Conservation (phyloP, 2,888 invertebrate species). For the Ctena decussata region DNA sequence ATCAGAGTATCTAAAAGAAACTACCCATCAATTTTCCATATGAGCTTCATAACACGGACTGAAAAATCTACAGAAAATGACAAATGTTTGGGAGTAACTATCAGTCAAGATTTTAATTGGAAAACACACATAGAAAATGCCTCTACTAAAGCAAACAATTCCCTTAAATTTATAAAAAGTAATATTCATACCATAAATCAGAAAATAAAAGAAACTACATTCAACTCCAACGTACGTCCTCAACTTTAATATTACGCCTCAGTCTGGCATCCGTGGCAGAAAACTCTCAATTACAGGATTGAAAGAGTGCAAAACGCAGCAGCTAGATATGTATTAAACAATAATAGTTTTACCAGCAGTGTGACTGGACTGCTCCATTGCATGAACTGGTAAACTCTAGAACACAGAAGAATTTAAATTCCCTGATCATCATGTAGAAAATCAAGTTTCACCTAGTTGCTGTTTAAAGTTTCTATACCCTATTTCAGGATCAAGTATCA, state of each 20-base stretch:
- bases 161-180: slow-evolving; percentile 9
- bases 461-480: too few relatives aligned
- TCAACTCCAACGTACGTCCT: neutral
- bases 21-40: too few relatives aligned
- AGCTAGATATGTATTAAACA: slow-evolving; percentile 4
- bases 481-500: too few relatives aligned
- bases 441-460: too few relatives aligned
- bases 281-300: slow-evolving; percentile 2
- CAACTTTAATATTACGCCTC: slow-evolving; percentile 10
- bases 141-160: neutral
- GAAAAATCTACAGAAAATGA: too few relatives aligned
- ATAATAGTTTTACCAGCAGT: neutral
- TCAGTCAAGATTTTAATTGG: neutral
- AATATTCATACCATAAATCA: slow-evolving; percentile 16
- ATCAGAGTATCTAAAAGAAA: too few relatives aligned
- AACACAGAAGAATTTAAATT: neutral
- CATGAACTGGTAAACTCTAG: neutral
- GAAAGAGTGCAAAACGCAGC: slow-evolving; percentile 14
- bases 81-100: slow-evolving; percentile 13
- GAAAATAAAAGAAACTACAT: slow-evolving; percentile 2
- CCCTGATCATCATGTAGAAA: neutral
- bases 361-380: slow-evolving; percentile 5
- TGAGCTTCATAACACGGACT: too few relatives aligned
- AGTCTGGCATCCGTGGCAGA: slow-evolving; percentile 7
- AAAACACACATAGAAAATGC: neutral